Conservation (phyloP, 2,888 invertebrate genomes). For the Napeogenes sylphis region DNA sequence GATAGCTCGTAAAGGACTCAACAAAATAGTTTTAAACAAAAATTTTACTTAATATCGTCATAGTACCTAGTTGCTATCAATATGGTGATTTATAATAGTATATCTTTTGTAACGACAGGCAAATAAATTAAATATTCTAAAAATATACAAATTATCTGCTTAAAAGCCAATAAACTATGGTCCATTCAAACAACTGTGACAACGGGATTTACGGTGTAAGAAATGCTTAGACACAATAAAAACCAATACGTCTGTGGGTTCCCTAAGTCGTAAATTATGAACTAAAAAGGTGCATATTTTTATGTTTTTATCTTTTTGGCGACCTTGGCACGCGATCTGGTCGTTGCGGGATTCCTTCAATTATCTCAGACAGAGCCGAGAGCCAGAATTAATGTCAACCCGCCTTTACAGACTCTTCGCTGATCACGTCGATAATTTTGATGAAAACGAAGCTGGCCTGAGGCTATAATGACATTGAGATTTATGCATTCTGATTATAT, state of each 20-base stretch:
- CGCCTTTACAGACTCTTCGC: constrained; percentile 15
- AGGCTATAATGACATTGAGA: constrained; percentile 25
- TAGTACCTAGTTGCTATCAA: too few relatives aligned
- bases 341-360: constrained; percentile 43
- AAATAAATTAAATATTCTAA: neutral
- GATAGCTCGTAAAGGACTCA: constrained; percentile 24
- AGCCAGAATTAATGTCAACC: constrained; percentile 28
- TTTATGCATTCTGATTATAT: constrained; percentile 9
- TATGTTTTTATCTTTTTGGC: constrained; percentile 41
- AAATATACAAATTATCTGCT: neutral
- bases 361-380: constrained; percentile 34
- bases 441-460: constrained; percentile 19
- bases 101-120: too few relatives aligned
- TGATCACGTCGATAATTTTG: constrained; percentile 6
- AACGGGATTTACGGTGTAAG: neutral
- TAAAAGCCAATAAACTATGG: neutral
- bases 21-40: constrained; percentile 9
- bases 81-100: too few relatives aligned
- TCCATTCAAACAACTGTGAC: neutral
- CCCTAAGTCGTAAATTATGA: constrained; percentile 45
- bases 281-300: constrained; percentile 42
- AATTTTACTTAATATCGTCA: neutral
- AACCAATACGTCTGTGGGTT: constrained; percentile 14
- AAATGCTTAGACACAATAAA: neutral
- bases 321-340: constrained; percentile 58